Evolutionary conservation across 2,888 invertebrate species (phyloP).

Genomic region (Gordius sp.): DNA sequence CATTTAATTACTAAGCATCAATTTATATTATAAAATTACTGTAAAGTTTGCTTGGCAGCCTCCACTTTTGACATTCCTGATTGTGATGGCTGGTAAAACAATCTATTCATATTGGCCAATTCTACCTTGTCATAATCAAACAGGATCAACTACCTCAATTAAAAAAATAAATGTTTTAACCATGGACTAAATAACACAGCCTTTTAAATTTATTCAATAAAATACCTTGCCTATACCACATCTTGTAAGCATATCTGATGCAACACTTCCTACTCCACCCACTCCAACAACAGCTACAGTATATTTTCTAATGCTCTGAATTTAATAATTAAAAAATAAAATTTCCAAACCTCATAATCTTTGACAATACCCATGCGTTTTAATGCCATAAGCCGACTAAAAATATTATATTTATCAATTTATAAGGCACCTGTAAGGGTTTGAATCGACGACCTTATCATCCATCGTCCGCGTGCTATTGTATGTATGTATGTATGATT

Average conservation of each 20-base stretch:
- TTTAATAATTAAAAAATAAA: conserved; percentile 3
- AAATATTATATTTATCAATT: conserved; percentile 20
- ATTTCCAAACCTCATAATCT: conserved; percentile 49
- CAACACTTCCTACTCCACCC: conserved; percentile 96
- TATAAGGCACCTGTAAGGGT: conserved; percentile 60
- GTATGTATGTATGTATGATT: too few species aligned
- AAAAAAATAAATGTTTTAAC: not conserved
- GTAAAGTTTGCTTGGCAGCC: conserved; percentile 29
- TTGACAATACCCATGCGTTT: conserved; percentile 96
- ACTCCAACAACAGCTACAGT: conserved; percentile 81
- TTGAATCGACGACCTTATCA: conserved; percentile 78
- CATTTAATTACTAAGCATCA: too few species aligned
- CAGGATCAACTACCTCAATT: conserved; percentile 37
- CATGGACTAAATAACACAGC: not conserved
- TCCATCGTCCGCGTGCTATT: too few species aligned
- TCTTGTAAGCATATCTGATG: conserved; percentile 92
- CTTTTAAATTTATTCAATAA: not conserved
- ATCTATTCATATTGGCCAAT: conserved; percentile 89
- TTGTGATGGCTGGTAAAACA: conserved; percentile 94
- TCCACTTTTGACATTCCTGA: conserved; percentile 63
- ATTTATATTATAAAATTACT: too few species aligned
- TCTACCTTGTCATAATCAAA: conserved; percentile 98
- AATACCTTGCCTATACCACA: conserved; percentile 80
- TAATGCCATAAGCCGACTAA: conserved; percentile 69
- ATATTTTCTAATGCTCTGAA: conserved; percentile 42